Evolutionary conservation across 2,797 vertebrate genomes (phyloP).

Genomic region (Melanotaenia boesemani): DNA sequence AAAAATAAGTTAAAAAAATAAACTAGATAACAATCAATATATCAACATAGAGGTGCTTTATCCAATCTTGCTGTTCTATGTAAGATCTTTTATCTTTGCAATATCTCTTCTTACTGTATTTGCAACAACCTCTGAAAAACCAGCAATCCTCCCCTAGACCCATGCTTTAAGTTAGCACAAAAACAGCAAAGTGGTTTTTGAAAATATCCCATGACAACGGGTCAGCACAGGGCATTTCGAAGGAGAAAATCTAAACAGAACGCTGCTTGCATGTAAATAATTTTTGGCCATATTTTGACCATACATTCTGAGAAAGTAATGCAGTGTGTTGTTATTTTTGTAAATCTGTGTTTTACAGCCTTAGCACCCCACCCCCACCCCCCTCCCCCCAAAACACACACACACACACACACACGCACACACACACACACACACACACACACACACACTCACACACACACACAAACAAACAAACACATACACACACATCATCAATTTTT

Average conservation of each 20-base stretch:
- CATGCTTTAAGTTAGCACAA: constrained; percentile 15
- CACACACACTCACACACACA: too few species aligned
- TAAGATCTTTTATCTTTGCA: neutral
- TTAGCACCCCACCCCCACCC: constrained; percentile 17
- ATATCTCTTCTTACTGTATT: constrained; percentile 4
- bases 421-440: too few species aligned
- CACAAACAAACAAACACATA: too few species aligned
- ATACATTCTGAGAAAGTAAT: constrained; percentile 56
- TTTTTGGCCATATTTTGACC: constrained; percentile 51
- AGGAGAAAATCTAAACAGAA: constrained; percentile 16
- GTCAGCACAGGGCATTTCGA: constrained; percentile 25
- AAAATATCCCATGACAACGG: constrained; percentile 16
- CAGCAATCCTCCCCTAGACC: constrained; percentile 2
- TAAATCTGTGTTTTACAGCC: constrained; percentile 68
- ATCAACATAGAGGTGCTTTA: neutral
- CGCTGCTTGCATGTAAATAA: constrained; percentile 33
- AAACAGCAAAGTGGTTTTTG: constrained; percentile 27
- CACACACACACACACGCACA: too few species aligned
- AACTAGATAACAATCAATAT: neutral
- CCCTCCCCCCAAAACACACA: too few species aligned
- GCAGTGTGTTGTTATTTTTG: constrained; percentile 49
- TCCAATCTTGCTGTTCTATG: too few species aligned
- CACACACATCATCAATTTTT: constrained; percentile 71
- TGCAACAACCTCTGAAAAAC: constrained; percentile 15
- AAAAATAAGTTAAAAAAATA: too few species aligned